Evolutionary conservation across 2,113 vertebrate species (phyloP).

Genomic region (Corapipo altera): DNA sequence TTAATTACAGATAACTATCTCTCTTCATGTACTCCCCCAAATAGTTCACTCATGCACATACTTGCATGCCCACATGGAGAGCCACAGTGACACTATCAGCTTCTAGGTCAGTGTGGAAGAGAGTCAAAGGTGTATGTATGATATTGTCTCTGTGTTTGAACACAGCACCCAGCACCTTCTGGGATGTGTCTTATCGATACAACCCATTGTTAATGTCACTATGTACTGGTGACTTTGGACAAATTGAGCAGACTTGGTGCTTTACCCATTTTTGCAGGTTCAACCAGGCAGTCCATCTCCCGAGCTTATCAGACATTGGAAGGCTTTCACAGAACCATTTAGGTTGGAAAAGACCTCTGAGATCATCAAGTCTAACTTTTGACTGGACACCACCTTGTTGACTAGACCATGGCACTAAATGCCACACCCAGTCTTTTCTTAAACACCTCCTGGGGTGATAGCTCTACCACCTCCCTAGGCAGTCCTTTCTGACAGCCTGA

Average conservation of each 20-base stretch:
- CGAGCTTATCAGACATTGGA: not conserved
- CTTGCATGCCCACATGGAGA: accelerated
- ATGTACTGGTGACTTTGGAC: not conserved
- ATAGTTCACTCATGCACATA: not conserved
- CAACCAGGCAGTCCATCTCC: not conserved
- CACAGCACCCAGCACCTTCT: not conserved
- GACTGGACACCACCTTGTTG: not conserved
- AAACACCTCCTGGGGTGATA: not conserved
- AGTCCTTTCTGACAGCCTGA: not conserved
- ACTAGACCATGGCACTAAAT: not conserved
- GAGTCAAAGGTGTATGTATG: too few relatives aligned
- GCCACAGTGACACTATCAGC: not conserved
- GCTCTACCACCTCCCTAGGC: not conserved
- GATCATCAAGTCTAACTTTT: not conserved
- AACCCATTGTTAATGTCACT: accelerated
- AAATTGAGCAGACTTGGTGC: not conserved
- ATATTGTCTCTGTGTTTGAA: accelerated
- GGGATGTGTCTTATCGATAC: accelerated
- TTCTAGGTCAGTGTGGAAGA: not conserved
- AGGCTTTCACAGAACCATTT: not conserved
- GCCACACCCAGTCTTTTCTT: not conserved
- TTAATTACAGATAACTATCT: not conserved
- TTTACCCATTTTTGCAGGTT: not conserved
- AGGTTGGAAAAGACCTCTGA: not conserved
- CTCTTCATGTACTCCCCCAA: too few relatives aligned